These are phyloP conservation scores for Anas platyrhynchos DNA, from an alignment of 2,113 vertebrate genomes.

Conservation along the genomic window DNA sequence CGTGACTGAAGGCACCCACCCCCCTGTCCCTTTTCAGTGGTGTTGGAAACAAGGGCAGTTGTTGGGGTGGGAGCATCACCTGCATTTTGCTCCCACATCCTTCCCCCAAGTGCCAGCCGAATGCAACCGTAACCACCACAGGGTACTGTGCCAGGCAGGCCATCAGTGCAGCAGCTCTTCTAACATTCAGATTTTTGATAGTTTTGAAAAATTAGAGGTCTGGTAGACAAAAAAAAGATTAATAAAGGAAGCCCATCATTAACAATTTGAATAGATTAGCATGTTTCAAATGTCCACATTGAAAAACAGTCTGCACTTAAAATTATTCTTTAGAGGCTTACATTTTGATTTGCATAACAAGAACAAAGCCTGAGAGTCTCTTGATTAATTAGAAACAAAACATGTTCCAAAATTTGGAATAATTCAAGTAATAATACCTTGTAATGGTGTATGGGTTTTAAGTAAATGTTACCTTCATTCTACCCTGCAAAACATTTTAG, in stretches of 20 bases:
- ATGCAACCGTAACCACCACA: too few relatives aligned
- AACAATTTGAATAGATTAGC: not conserved
- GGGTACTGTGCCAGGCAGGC: fast-evolving
- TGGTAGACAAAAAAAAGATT: not conserved
- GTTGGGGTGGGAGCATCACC: too few relatives aligned
- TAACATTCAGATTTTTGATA: fast-evolving
- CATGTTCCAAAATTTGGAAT: not conserved
- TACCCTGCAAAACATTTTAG: not conserved
- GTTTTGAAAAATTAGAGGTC: not conserved
- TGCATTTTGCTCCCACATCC: not conserved
- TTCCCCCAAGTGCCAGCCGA: not conserved
- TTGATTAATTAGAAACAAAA: conserved; percentile 11
- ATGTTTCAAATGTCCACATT: fast-evolving
- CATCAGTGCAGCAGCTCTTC: not conserved
- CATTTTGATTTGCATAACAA: not conserved
- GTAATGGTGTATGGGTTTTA: not conserved
- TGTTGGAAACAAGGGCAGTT: not conserved
- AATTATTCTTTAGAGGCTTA: not conserved
- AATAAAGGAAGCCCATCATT: not conserved
- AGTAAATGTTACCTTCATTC: not conserved
- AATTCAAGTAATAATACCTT: not conserved
- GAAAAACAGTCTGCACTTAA: not conserved
- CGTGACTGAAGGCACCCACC: not conserved
- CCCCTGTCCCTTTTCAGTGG: not conserved
- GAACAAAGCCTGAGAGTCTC: not conserved